Conservation (phyloP, 2,888 invertebrate species). For the Drosophila fungiperda region DNA sequence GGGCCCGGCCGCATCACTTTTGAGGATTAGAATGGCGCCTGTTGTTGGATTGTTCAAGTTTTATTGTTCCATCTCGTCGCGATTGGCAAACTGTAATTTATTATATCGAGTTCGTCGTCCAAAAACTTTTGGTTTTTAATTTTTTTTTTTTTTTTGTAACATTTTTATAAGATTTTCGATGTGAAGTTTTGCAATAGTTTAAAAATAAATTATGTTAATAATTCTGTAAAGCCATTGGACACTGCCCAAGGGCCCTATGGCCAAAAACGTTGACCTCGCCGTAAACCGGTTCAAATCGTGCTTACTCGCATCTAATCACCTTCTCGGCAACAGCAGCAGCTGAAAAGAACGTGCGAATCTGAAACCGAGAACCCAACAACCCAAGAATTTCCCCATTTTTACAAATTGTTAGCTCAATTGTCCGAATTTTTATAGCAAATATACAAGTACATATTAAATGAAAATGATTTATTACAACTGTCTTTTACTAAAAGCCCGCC, state of each 20-base stretch:
- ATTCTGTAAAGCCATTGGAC: constrained; percentile 42
- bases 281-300: constrained; percentile 69
- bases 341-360: constrained; percentile 17
- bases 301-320: constrained; percentile 44
- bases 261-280: constrained; percentile 61
- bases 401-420: constrained; percentile 52
- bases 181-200: constrained; percentile 50
- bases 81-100: constrained; percentile 36
- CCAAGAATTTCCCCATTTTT: constrained; percentile 12
- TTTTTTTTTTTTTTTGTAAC: constrained; percentile 8
- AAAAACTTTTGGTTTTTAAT: neutral
- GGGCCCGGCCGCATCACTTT: constrained; percentile 96
- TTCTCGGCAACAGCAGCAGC: constrained; percentile 15
- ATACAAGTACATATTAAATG: constrained; percentile 38
- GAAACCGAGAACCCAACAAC: constrained; percentile 10
- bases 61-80: constrained; percentile 71
- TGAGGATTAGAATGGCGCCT: constrained; percentile 87
- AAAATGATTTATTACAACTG: constrained; percentile 14
- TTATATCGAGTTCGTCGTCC: constrained; percentile 22
- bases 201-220: constrained; percentile 65
- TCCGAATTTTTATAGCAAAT: constrained; percentile 56
- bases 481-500: neutral
- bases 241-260: constrained; percentile 36
- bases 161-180: constrained; percentile 23
- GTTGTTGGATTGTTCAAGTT: constrained; percentile 74